Evolutionary conservation across 92 coral and sea anemone genomes (phyloP).

Genomic region (Umimayanthus chanpuru): DNA sequence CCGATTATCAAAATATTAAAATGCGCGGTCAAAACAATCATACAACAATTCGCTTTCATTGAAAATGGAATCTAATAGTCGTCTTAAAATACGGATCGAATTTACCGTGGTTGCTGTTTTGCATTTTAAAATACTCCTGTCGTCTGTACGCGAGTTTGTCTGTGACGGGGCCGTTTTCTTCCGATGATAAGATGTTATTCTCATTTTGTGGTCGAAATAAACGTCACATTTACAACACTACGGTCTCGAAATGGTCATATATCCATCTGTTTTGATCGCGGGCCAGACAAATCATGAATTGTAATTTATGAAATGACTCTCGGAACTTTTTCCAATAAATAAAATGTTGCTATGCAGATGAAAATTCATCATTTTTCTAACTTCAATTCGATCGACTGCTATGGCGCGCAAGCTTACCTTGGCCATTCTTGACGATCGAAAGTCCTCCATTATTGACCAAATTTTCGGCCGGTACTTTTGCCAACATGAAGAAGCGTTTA

Average conservation of each 20-base stretch:
- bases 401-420: constrained; percentile 65
- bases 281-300: constrained; percentile 14
- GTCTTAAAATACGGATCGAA: not conserved
- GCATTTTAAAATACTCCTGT: not conserved
- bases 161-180: constrained; percentile 8
- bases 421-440: constrained; percentile 79
- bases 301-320: constrained; percentile 11
- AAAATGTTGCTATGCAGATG: not conserved
- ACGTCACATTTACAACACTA: constrained; percentile 18
- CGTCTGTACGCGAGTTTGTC: not conserved
- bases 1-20: constrained; percentile 24
- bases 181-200: not conserved
- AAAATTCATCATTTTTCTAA: not conserved
- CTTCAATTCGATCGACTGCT: not conserved
- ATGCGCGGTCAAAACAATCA: not conserved
- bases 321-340: not conserved
- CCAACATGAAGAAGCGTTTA: constrained; percentile 70
- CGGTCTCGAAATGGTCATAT: not conserved
- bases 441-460: constrained; percentile 91
- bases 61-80: not conserved
- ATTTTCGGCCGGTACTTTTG: constrained; percentile 83
- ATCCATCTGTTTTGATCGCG: constrained; percentile 21
- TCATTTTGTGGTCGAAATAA: constrained; percentile 33
- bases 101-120: constrained; percentile 2
- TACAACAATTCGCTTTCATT: constrained; percentile 1